Evolutionary conservation across 2,888 invertebrate species (phyloP).

Genomic region (Anarsia innoxiella): DNA sequence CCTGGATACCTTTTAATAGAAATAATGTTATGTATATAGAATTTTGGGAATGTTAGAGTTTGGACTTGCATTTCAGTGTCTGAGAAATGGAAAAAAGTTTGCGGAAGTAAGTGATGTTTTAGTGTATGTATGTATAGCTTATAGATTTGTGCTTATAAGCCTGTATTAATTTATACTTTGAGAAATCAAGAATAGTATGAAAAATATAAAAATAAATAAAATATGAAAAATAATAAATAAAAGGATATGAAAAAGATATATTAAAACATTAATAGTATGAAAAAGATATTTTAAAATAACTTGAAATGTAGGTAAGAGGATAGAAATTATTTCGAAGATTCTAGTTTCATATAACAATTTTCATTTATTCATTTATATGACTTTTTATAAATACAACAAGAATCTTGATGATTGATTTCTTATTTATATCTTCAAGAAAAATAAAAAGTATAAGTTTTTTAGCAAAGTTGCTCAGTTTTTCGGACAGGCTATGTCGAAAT

Average conservation of each 20-base stretch:
- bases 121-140: conserved; percentile 49
- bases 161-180: conserved; percentile 7
- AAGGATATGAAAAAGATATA: no score
- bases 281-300: background rate
- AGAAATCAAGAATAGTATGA: no score
- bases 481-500: no score
- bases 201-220: background rate
- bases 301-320: no score
- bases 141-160: conserved; percentile 15
- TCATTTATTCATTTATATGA: no score
- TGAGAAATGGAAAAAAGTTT: conserved; percentile 71
- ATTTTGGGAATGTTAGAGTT: conserved; percentile 63
- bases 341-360: no score
- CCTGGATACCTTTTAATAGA: background rate
- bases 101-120: conserved; percentile 70
- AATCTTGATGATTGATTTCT: no score
- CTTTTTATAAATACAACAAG: no score
- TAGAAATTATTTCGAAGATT: no score
- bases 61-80: conserved; percentile 71
- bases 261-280: background rate
- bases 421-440: no score
- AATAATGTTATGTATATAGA: conserved; percentile 21
- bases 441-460: no score
- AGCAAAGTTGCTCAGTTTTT: no score
- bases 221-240: background rate